A percentile compares a stretch with the other conserved stretches of the same genome.
phyloP scores from a whole-genome alignment of 2,888 invertebrate species.

The Acanthacorydalis orientalis region DNA sequence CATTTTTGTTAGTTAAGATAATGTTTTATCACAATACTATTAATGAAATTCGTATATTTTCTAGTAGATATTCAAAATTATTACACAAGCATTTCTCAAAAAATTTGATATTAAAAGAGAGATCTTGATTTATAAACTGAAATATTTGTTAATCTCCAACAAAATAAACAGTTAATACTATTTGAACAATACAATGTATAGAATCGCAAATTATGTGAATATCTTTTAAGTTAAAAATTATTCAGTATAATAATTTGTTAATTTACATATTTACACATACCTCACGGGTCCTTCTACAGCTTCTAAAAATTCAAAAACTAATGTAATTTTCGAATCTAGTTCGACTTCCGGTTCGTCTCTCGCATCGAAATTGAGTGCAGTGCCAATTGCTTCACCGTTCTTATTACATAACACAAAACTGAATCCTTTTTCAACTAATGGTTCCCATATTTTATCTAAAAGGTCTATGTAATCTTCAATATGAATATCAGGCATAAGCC shows the following conservation, averaged over 20 bases:
- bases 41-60: background rate
- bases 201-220: no score
- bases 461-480: conserved; percentile 51
- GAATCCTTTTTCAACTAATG: conserved; percentile 48
- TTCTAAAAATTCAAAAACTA: conserved; percentile 67
- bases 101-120: background rate
- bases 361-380: conserved; percentile 66
- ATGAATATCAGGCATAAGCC: conserved; percentile 51
- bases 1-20: conserved; percentile 4
- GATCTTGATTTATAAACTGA: no score
- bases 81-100: no score
- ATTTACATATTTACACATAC: no score
- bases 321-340: conserved; percentile 46
- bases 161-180: no score
- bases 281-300: conserved; percentile 56
- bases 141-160: no score
- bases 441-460: conserved; percentile 50
- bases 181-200: no score
- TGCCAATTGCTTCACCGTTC: conserved; percentile 43
- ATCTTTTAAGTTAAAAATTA: background rate
- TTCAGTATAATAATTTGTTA: no score
- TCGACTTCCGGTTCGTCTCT: conserved; percentile 62
- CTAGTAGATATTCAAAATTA: no score
- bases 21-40: conserved; percentile 1
- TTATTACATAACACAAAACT: conserved; percentile 49